Base-by-base conservation (phyloP, 1,140 invertebrate species). In the Rhyacophila brunnea region DNA sequence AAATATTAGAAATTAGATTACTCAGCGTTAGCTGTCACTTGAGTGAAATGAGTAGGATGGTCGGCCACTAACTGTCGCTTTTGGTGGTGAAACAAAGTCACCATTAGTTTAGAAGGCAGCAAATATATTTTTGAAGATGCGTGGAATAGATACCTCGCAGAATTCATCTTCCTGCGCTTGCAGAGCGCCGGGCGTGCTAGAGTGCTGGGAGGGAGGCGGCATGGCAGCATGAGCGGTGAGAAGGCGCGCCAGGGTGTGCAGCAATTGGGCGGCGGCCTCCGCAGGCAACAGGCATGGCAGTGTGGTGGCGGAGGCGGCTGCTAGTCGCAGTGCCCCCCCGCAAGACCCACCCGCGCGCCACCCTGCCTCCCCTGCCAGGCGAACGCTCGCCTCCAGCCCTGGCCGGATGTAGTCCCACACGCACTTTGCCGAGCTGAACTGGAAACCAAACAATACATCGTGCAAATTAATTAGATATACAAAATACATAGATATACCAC, bases 81-180 rank as follows among this genome's bases (percentile, higher is more conserved):
- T n/a, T n/a, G n/a, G n/a, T n/a, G n/a, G n/a, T n/a, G n/a, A n/a
- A n/a, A n/a, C n/a, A n/a, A n/a, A n/a, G n/a, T n/a, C n/a, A n/a
- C n/a, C n/a, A n/a, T n/a, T n/a, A n/a, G n/a, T n/a, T n/a, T n/a
- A n/a, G n/a, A n/a, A n/a, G n/a, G n/a, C n/a, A n/a, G n/a, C n/a
- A n/a, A n/a, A n/a, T n/a, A n/a, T n/a, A n/a, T n/a, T n/a, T n/a
- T n/a, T n/a, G n/a, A n/a, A n/a, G n/a, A n/a, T n/a, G n/a, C n/a
- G n/a, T n/a, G n/a, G n/a, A n/a, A 14, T 47, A 14, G 5, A 15
- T n/a, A 64, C 62, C 48, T 64, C 62, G 36, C 62, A 64, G 36
- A 58, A 64, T 20, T 64, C 62, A 46, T 64, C 62, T 35, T 64
- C 62, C 23, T n/a, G 57, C 57, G 23, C 36, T 42, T 14, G 40